phyloP scores from a whole-genome alignment of 2,888 invertebrate genomes.

The Carterocephalus palaemon region DNA sequence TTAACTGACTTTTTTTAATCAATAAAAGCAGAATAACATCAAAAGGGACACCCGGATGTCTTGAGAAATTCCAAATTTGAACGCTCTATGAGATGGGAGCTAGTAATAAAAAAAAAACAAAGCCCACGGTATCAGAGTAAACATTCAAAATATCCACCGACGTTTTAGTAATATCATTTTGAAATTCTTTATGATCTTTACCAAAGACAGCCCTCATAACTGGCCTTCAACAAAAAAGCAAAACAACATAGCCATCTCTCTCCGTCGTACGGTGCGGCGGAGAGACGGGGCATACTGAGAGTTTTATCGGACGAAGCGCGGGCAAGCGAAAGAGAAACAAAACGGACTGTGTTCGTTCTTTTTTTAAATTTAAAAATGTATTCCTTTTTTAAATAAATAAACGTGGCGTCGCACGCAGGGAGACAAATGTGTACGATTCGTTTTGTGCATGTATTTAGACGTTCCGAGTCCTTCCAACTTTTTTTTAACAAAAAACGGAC shows the following conservation, averaged over 20 bases:
- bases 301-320: conserved; percentile 36
- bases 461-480: conserved; percentile 39
- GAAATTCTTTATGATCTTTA: conserved; percentile 59
- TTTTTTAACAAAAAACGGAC: conserved; percentile 24
- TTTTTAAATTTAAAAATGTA: conserved; percentile 46
- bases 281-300: conserved; percentile 23
- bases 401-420: conserved; percentile 51
- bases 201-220: conserved; percentile 45
- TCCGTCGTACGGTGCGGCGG: conserved; percentile 29
- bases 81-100: conserved; percentile 32
- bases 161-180: conserved; percentile 57
- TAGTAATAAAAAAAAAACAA: conserved; percentile 29
- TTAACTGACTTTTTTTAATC: conserved; percentile 41
- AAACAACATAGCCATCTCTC: conserved; percentile 34
- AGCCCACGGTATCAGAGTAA: conserved; percentile 49
- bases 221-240: conserved; percentile 40
- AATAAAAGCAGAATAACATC: conserved; percentile 53
- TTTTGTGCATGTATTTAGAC: conserved; percentile 51
- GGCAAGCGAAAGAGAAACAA: conserved; percentile 54
- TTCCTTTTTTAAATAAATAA: conserved; percentile 47
- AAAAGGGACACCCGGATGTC: conserved; percentile 50
- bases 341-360: conserved; percentile 46
- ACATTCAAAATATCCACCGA: conserved; percentile 50
- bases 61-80: conserved; percentile 11
- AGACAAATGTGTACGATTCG: conserved; percentile 54